Percentiles rank a stretch among this genome's conserved stretches.
These are phyloP conservation scores for Chiroxiphia lanceolata DNA, from an alignment of 2,797 vertebrate species.

Conservation along the genomic window DNA sequence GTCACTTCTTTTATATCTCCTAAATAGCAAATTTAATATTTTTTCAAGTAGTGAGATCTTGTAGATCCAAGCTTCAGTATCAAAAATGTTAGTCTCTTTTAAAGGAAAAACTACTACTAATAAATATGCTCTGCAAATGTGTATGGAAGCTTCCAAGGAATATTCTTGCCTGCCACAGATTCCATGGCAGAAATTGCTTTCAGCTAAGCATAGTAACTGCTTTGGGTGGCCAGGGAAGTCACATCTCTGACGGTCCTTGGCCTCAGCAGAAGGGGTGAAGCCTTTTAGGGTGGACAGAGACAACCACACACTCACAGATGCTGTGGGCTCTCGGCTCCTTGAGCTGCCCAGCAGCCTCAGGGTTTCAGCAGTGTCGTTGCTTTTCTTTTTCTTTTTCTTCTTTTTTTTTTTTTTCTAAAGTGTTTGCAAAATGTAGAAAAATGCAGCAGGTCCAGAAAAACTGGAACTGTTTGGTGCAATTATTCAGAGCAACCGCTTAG, in stretches of 20 bases:
- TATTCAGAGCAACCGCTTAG: conserved; percentile 29
- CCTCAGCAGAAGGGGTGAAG: neutral
- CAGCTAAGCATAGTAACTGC: neutral
- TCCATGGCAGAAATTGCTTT: neutral
- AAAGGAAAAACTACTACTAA: neutral
- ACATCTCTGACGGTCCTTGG: too few species aligned
- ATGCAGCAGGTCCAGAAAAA: conserved; percentile 80
- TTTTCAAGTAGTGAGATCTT: neutral
- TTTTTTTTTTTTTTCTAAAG: neutral
- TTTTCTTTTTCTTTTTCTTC: neutral
- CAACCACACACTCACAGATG: neutral
- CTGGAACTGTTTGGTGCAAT: conserved; percentile 67
- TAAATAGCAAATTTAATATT: neutral
- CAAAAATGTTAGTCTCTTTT: rapidly evolving
- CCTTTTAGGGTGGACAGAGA: neutral
- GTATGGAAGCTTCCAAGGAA: neutral
- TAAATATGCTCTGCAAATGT: neutral
- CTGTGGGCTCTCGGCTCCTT: neutral
- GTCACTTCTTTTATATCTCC: neutral
- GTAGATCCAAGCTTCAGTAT: neutral
- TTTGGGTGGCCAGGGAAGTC: neutral
- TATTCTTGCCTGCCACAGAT: neutral
- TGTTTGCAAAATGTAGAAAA: conserved; percentile 70
- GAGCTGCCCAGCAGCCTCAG: neutral
- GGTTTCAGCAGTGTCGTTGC: neutral